Evolutionary conservation across 2,888 invertebrate genomes (phyloP).

Genomic region (Stictocephala bisonia): DNA sequence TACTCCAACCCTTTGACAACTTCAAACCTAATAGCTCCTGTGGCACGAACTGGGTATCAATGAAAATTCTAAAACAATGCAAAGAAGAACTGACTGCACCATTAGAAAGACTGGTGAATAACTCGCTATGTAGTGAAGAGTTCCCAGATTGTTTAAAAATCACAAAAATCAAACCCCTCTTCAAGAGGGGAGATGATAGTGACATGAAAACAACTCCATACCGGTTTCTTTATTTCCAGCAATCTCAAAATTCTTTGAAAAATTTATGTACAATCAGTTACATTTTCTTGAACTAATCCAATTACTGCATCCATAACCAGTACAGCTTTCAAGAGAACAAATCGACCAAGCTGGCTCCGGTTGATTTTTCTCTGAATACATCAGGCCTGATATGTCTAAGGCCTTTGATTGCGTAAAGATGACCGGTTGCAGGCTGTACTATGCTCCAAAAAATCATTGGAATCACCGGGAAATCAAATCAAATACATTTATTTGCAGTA

Average conservation of each 20-base stretch:
- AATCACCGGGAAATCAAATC: not conserved
- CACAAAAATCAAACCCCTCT: not conserved
- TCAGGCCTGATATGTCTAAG: not conserved
- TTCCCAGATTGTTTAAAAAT: not conserved
- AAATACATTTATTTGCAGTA: too few species aligned
- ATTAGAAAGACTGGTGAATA: not conserved
- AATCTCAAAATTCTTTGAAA: not conserved
- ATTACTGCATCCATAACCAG: not conserved
- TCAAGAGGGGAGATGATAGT: not conserved
- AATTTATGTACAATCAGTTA: not conserved
- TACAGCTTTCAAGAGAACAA: not conserved
- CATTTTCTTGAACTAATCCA: not conserved
- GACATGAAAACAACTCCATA: not conserved
- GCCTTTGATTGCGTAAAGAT: not conserved
- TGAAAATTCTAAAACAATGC: not conserved
- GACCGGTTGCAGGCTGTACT: too few species aligned
- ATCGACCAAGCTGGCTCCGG: not conserved
- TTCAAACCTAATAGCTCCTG: not conserved
- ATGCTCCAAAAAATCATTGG: not conserved
- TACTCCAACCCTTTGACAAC: not conserved
- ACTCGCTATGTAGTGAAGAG: not conserved
- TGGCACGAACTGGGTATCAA: not conserved
- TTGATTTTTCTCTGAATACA: not conserved
- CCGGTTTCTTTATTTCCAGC: not conserved
- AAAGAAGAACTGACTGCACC: not conserved